Evolutionary conservation across 2,797 vertebrate species (phyloP).

Genomic region (Falco biarmicus): DNA sequence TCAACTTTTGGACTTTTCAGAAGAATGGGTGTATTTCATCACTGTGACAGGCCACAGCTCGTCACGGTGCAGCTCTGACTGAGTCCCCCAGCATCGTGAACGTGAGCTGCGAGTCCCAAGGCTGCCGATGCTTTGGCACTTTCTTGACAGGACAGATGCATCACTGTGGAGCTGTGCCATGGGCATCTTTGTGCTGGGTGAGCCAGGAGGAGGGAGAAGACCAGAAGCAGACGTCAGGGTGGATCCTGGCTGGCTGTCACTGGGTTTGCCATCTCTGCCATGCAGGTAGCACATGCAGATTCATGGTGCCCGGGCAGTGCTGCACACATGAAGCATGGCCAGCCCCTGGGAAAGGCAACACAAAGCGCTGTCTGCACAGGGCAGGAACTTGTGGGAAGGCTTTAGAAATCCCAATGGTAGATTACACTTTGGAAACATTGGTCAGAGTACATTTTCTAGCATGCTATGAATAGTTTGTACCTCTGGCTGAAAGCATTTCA

Average conservation of each 20-base stretch:
- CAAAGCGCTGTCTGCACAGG: not conserved
- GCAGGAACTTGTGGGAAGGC: not conserved
- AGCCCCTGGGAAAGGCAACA: not conserved
- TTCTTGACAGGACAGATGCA: not conserved
- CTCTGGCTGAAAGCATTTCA: not conserved
- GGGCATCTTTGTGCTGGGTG: not conserved
- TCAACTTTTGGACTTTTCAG: not conserved
- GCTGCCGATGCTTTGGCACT: not conserved
- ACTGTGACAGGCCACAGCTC: not conserved
- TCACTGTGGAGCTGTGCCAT: not conserved
- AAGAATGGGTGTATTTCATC: not conserved
- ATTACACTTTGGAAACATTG: not conserved
- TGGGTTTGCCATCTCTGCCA: not conserved
- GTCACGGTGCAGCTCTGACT: fast-evolving
- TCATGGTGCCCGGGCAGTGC: fast-evolving
- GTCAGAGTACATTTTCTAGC: not conserved
- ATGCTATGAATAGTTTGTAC: not conserved
- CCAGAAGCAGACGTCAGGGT: not conserved
- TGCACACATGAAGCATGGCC: too few relatives aligned
- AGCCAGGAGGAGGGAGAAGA: not conserved
- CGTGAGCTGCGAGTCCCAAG: fast-evolving
- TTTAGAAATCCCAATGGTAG: not conserved
- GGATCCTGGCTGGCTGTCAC: not conserved
- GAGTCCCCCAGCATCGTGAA: not conserved
- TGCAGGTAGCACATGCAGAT: too few relatives aligned